Evolutionary conservation across 2,797 vertebrate species (phyloP), one percentile per base, ranked within the genome.

Genomic region (Semotilus atromaculatus): DNA sequence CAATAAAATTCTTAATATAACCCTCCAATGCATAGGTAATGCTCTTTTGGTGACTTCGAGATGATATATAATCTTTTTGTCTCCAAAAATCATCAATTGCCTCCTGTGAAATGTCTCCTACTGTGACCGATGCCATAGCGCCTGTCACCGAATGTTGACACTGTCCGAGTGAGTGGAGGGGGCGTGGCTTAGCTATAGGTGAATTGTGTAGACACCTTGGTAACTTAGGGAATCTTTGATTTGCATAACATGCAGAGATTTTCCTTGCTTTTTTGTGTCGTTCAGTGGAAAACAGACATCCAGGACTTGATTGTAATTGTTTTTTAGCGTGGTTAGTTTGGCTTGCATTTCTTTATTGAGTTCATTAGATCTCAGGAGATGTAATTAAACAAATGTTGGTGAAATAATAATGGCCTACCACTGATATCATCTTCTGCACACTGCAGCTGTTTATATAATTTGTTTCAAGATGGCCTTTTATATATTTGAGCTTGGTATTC

Each of bases 321-420:
- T 79, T 79, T 84, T 38, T 79, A 14, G 40, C 11, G 26, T 72
- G 67, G 51, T 84, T 68, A 58, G 73, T 75, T 74, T 23, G 60
- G 23, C 45, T 38, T 14, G n/a, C 4, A n/a, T 67, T 19, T 83
- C 45, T 38, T 40, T 75, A 29, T 67, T 14, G 7, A 43, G 48
- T 83, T 77, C 13, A 83, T 77, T 68, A 72, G 66, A 84, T 84
- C 83, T 79, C 67, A 48, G 75, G 75, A 84, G 75, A 72, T 72
- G 66, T 79, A 40, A 77, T 83, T 83, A 77, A 77, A 68, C 73
- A 77, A 83, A 26, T 21, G 34, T 62, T 55, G 72, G 40, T 10
- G 11, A 64, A 66, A 66, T 66, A 83, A 66, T 53, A 60, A 36
- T 38, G 79, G 60, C 77, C n/a, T 45, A 48, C 60, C 34, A 43